phyloP scores from a whole-genome alignment of 2,888 invertebrate genomes.

The Nomada fabriciana region DNA sequence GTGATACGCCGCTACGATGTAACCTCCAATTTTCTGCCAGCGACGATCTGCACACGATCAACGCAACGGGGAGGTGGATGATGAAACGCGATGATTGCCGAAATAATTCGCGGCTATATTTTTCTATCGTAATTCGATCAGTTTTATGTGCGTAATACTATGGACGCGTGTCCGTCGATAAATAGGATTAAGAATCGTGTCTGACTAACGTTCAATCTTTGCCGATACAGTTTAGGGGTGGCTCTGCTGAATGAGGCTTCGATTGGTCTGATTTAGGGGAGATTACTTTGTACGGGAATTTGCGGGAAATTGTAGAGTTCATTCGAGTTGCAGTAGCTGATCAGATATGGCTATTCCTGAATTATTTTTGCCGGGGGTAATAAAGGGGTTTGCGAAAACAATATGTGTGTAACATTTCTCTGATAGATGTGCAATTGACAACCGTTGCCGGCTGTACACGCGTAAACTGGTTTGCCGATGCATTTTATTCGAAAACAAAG shows the following conservation, averaged over 20 bases:
- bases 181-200: conserved; percentile 3
- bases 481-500: conserved; percentile 54
- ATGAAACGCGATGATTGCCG: conserved; percentile 37
- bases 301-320: background rate
- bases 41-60: conserved; percentile 32
- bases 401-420: background rate
- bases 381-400: background rate
- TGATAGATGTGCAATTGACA: conserved; percentile 11
- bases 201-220: background rate
- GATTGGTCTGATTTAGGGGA: too few relatives aligned
- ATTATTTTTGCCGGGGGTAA: background rate
- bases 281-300: too few relatives aligned
- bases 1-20: conserved; percentile 57
- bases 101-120: conserved; percentile 41
- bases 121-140: conserved; percentile 18
- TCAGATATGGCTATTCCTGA: too few relatives aligned
- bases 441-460: background rate
- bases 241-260: background rate
- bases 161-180: conserved; percentile 2
- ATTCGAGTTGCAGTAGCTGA: background rate
- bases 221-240: background rate
- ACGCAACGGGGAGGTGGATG: background rate
- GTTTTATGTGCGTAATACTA: conserved; percentile 8
- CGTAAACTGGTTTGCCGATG: conserved; percentile 48
- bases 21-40: conserved; percentile 68